Evolutionary conservation across 2,797 vertebrate genomes (phyloP), one percentile per base, ranked within the genome.

Genomic region (Anableps anableps): DNA sequence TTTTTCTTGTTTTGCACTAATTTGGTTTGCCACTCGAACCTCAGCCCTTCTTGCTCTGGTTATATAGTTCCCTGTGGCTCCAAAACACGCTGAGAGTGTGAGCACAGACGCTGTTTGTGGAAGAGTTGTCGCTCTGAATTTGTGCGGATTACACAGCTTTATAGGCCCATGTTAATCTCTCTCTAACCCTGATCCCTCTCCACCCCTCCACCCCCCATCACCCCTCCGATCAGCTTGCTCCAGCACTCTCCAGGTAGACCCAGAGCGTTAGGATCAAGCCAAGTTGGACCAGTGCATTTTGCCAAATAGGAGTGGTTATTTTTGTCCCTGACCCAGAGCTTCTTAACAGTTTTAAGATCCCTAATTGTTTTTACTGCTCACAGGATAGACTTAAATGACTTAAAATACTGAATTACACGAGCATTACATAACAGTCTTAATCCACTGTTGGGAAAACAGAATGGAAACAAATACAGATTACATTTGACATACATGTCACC

Each of bases 101-200:
- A 74, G 74, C 31, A 79, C 36, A 78, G 81, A 66, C 48, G 80
- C 31, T 78, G 77, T 66, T 78, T 77, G 60, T 26, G 58, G 48
- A 74, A 23, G 60, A 77, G 86, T 74, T 82, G 85, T 73, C 90
- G 90, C 84, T 90, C 75, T 85, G 79, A 89, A 76, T 92, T 81
- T 89, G 83, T 89, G 76, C 64, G 87, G 95, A 95, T 95, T 94
- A 95, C 90, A 75, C 83, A 60, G 90, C 88, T 96, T 95, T 95
- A 94, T 91, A 91, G 77, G 74, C 75, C 89, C 82, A 85, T 81
- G 89, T 91, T 96, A 96, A 96, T 95, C 96, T 93, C 87, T 36
- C 79, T 85, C 90, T 93, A 94, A 91, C 89, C 88, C 92, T 86
- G 87, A 93, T 93, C 91, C 91, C 45, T 50, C 19, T 19, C 36